Evolutionary conservation across 1,140 invertebrate genomes (phyloP).

Genomic region (Papilio aristodemus): DNA sequence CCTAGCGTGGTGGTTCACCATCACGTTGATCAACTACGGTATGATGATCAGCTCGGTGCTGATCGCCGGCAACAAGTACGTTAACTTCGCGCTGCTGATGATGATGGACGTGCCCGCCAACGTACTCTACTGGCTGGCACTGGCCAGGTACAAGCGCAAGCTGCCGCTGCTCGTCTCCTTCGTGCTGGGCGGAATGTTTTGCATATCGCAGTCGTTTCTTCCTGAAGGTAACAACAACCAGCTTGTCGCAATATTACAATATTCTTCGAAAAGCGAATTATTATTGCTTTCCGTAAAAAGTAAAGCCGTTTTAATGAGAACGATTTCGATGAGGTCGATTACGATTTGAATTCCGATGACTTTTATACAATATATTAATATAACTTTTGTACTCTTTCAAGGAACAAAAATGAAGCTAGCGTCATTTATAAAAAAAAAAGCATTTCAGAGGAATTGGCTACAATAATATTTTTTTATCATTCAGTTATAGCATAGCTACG

Average conservation of each 20-base stretch:
- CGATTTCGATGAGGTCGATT: too few relatives aligned
- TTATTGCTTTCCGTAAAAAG: too few relatives aligned
- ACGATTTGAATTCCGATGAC: too few relatives aligned
- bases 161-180: conserved; percentile 61
- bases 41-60: conserved; percentile 89
- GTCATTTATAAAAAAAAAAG: too few relatives aligned
- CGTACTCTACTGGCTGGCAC: conserved; percentile 78
- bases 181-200: conserved; percentile 63
- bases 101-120: conserved; percentile 88
- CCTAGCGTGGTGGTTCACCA: conserved; percentile 87
- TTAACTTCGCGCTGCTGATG: conserved; percentile 85
- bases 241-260: neutral
- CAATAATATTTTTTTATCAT: too few relatives aligned
- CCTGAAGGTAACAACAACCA: conserved; percentile 53
- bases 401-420: too few relatives aligned
- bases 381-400: too few relatives aligned
- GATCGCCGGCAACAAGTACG: conserved; percentile 85
- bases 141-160: conserved; percentile 63
- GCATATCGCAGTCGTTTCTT: conserved; percentile 64
- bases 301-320: too few relatives aligned
- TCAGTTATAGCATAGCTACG: too few relatives aligned
- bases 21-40: conserved; percentile 90
- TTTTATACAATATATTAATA: too few relatives aligned
- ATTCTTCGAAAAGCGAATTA: neutral
- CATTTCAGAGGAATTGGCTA: too few relatives aligned